A percentile compares a stretch with the other conserved stretches of the same genome.
Evolutionary conservation across 1,140 invertebrate genomes (phyloP).

Genomic region (Subanguina moxae): DNA sequence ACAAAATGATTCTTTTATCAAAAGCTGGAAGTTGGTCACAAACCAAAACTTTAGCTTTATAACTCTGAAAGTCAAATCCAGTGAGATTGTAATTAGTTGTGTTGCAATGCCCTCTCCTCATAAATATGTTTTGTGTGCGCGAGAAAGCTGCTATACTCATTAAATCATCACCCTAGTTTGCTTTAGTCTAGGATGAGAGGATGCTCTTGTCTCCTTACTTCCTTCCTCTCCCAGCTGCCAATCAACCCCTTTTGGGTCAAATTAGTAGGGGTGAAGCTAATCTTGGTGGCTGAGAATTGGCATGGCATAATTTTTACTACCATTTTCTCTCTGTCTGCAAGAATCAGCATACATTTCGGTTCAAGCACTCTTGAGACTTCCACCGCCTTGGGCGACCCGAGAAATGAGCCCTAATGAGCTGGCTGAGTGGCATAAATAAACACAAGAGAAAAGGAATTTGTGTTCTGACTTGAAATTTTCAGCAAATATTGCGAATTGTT

Average conservation of each 20-base stretch:
- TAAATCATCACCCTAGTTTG: no score
- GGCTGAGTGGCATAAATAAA: no score
- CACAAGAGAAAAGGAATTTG: no score
- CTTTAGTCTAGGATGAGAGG: no score
- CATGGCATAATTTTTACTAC: background rate
- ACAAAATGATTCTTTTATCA: no score
- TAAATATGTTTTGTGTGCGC: no score
- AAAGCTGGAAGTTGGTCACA: no score
- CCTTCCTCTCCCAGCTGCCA: background rate
- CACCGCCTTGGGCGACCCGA: background rate
- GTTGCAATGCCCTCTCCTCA: background rate
- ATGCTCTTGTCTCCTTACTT: background rate
- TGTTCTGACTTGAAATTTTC: no score
- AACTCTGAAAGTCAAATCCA: background rate
- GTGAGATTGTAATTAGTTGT: background rate
- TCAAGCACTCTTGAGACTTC: background rate
- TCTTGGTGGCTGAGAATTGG: background rate
- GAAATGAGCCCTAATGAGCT: background rate
- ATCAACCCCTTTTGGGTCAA: conserved; percentile 5
- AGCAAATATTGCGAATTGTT: no score
- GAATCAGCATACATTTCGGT: background rate
- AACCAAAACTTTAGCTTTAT: no score
- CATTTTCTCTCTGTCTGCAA: background rate
- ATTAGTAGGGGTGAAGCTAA: background rate
- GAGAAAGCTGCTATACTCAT: no score